A percentile compares a stretch with the other conserved stretches of the same genome.
Evolutionary conservation across 2,888 invertebrate genomes (phyloP).

Genomic region (Carabus problematicus): DNA sequence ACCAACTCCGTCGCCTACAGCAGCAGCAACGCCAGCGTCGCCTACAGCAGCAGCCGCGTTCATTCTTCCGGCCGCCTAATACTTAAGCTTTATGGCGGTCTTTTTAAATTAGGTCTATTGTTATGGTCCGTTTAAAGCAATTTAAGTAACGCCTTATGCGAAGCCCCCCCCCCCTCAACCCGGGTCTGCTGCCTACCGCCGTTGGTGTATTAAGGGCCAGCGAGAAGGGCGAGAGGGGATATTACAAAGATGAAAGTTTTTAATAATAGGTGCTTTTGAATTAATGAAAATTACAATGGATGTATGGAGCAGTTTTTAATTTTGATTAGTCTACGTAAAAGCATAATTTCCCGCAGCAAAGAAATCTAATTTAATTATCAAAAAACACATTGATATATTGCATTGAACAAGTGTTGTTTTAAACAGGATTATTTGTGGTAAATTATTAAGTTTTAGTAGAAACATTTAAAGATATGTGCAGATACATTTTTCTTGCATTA

Average conservation of each 20-base stretch:
- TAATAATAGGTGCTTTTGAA: constrained; percentile 40
- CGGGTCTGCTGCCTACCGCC: too few species aligned
- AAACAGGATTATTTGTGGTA: too few species aligned
- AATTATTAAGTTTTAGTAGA: too few species aligned
- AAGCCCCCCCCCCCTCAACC: constrained; percentile 60
- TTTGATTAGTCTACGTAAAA: neutral
- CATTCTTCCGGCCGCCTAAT: constrained; percentile 51
- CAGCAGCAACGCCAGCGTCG: constrained; percentile 37
- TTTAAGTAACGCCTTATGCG: constrained; percentile 60
- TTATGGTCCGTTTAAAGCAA: constrained; percentile 58
- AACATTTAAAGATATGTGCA: too few species aligned
- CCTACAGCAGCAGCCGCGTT: constrained; percentile 45
- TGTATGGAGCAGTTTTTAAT: too few species aligned
- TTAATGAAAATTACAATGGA: constrained; percentile 16
- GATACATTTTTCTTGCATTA: too few species aligned
- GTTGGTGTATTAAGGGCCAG: constrained; percentile 45
- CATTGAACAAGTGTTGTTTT: neutral
- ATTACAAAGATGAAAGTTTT: constrained; percentile 41
- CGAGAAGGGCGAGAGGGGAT: constrained; percentile 44
- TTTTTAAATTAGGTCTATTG: constrained; percentile 60
- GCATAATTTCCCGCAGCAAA: neutral
- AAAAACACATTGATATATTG: too few species aligned
- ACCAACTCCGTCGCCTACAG: neutral
- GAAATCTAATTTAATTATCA: too few species aligned
- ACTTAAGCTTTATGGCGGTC: constrained; percentile 57